phyloP scores from a whole-genome alignment of 1,140 invertebrate genomes.

The Magallana angulata region DNA sequence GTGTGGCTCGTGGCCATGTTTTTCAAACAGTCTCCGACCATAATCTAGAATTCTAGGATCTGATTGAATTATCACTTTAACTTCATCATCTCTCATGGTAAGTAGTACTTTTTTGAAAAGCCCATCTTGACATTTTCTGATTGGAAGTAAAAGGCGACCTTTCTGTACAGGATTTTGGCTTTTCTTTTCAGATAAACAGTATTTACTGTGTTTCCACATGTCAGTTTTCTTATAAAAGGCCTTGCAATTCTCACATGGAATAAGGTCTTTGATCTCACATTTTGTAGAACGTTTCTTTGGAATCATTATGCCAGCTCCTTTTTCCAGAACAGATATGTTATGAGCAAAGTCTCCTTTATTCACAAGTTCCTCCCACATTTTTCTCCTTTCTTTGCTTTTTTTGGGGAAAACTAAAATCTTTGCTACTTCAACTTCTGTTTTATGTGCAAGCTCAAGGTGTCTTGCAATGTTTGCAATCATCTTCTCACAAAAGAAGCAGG shows the following conservation, averaged over 20 bases:
- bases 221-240: slow-evolving; percentile 12
- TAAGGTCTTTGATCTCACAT: neutral
- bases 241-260: slow-evolving; percentile 3
- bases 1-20: slow-evolving; percentile 24
- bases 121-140: slow-evolving; percentile 33
- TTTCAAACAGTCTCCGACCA: slow-evolving; percentile 33
- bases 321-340: slow-evolving; percentile 1
- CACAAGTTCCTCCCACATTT: slow-evolving; percentile 28
- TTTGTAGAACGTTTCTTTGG: neutral
- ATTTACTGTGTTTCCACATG: slow-evolving; percentile 12
- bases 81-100: slow-evolving; percentile 31
- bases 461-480: slow-evolving; percentile 36
- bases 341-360: slow-evolving; percentile 38
- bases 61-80: neutral
- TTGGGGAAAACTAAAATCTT: neutral
- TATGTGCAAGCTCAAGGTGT: slow-evolving; percentile 22
- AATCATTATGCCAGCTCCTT: slow-evolving; percentile 33
- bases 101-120: neutral
- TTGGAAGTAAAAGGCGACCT: neutral
- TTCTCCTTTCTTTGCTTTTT: slow-evolving; percentile 28
- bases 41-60: neutral
- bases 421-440: no score
- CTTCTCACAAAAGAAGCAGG: neutral
- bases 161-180: neutral
- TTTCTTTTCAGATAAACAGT: neutral